These are phyloP conservation scores for Daubentonia madagascariensis DNA, from an alignment of 2,113 vertebrate species.

Conservation along the genomic window DNA sequence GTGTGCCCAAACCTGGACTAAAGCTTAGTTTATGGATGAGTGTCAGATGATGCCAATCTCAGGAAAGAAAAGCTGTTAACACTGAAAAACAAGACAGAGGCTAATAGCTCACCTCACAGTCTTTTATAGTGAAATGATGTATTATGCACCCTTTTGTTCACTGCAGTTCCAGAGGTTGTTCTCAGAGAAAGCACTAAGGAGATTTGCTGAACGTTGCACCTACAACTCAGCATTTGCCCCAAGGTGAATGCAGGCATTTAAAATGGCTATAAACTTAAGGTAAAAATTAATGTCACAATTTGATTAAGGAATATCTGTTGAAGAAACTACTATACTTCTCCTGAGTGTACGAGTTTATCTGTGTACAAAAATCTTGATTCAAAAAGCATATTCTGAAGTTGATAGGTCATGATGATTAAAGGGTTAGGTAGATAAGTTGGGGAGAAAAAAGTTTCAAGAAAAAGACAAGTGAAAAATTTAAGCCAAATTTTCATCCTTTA, in stretches of 20 bases:
- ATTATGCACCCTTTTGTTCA: neutral
- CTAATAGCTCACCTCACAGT: neutral
- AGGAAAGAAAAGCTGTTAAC: neutral
- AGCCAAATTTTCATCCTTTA: neutral
- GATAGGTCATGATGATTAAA: neutral
- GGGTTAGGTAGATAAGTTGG: neutral
- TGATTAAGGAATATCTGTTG: neutral
- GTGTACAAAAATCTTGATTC: neutral
- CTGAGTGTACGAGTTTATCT: neutral
- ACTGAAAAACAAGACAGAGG: neutral
- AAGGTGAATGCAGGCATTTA: neutral
- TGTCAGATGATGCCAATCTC: neutral
- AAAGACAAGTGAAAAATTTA: neutral
- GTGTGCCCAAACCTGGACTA: neutral
- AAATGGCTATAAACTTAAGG: neutral
- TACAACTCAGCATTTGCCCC: neutral
- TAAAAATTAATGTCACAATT: neutral
- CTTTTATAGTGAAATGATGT: neutral
- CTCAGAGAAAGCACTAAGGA: neutral
- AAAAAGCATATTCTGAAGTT: neutral
- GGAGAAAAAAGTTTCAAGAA: neutral
- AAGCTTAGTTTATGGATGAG: neutral
- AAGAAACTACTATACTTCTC: neutral
- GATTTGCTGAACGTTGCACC: neutral
- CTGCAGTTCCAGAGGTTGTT: neutral